phyloP scores from a whole-genome alignment of 2,113 vertebrate species.

The Lota lota region DNA sequence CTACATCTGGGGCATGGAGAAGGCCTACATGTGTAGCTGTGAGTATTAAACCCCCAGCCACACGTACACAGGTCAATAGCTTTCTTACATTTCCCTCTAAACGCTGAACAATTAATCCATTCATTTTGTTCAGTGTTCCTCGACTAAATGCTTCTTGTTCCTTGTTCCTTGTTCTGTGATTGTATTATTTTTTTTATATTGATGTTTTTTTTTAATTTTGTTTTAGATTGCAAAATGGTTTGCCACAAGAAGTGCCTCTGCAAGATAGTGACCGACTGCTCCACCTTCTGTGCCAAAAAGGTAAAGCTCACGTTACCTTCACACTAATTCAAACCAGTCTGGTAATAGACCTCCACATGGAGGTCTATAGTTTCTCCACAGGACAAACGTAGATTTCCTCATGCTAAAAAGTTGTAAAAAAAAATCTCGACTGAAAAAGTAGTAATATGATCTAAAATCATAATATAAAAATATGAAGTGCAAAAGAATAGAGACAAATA shows the following conservation, averaged over 20 bases:
- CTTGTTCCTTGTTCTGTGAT: too few species aligned
- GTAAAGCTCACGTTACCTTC: slow-evolving; percentile 54
- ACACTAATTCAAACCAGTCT: not conserved
- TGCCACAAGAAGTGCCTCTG: slow-evolving; percentile 94
- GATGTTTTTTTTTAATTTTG: not conserved
- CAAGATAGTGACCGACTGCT: slow-evolving; percentile 84
- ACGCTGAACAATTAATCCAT: not conserved
- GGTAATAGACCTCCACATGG: not conserved
- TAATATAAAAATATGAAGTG: not conserved
- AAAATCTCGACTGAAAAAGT: not conserved
- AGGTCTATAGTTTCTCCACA: not conserved
- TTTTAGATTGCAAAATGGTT: slow-evolving; percentile 89
- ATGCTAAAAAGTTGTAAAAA: not conserved
- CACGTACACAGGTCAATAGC: not conserved
- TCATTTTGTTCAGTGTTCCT: too few species aligned
- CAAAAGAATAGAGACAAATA: not conserved
- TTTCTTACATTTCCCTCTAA: not conserved
- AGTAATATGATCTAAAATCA: not conserved
- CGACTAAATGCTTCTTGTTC: too few species aligned
- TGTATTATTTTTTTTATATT: not conserved
- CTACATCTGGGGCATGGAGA: slow-evolving; percentile 98
- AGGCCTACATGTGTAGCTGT: slow-evolving; percentile 93
- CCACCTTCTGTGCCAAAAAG: slow-evolving; percentile 80
- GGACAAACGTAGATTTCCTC: not conserved
- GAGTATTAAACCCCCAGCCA: slow-evolving; percentile 53